Base-by-base conservation (phyloP, 2,888 invertebrate genomes). In the Cerastoderma edule region DNA sequence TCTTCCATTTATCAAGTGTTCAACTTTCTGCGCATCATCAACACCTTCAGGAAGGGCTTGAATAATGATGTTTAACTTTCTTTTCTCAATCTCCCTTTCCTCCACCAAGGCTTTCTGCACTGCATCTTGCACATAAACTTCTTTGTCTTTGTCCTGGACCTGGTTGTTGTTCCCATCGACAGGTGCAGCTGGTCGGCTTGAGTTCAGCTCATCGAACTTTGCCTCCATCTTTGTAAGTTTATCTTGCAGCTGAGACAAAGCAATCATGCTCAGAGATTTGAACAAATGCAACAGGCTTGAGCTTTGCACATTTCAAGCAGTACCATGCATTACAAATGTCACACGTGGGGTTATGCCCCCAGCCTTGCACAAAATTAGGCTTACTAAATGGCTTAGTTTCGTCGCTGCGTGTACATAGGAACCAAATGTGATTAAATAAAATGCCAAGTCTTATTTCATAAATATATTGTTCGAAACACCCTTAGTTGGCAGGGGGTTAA, bases 1-100 rank as follows among this genome's bases (percentile, higher is more conserved):
- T n/a, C n/a, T n/a, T n/a, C n/a, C n/a, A n/a, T n/a, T n/a, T n/a
- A n/a, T n/a, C n/a, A n/a, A n/a, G n/a, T n/a, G n/a, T n/a, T n/a
- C n/a, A n/a, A n/a, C n/a, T n/a, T n/a, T n/a, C n/a, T n/a, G n/a
- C n/a, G n/a, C n/a, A n/a, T n/a, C n/a, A n/a, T n/a, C n/a, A n/a
- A n/a, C n/a, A n/a, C n/a, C n/a, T n/a, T n/a, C n/a, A n/a, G 44
- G 44, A 44, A 44, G 44, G 44, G 44, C 44, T 44, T 44, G 44
- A 10, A 44, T 19, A 16, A 44, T 44, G 10, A 44, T 13, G 19
- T 44, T 44, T 19, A 44, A 44, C 19, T 44, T 44, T 44, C 44
- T 44, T 19, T 19, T 44, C 10, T 44, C 44, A 16, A 44, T 44
- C 19, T 44, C 44, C 19, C 44, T 44, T 44, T 44, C 44, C 44